Base-by-base conservation (phyloP, 2,888 invertebrate species). In the Aleiodes testaceus region DNA sequence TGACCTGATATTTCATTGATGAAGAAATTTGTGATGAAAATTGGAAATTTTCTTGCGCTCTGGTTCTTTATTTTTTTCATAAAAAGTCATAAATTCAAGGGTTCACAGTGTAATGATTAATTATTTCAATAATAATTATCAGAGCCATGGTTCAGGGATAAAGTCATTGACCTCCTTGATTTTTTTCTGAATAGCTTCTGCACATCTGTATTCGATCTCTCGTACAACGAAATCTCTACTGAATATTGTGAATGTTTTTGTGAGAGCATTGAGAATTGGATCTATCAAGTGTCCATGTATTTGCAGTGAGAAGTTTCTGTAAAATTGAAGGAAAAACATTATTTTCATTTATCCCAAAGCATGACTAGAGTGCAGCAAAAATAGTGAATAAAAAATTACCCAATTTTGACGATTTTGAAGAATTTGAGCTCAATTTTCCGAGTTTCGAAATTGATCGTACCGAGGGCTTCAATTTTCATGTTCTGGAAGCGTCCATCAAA, bases 261-360 rank as follows among this genome's bases (percentile, higher is more conserved):
- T 68, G 0, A 74, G 26, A 1, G 45, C 3, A 42, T 81, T 83
- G 5, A 81, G 1, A 6, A 80, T 0, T 3, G 66, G 42, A 67
- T 83, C 82, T 3, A 68, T 0, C 2, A 66, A n/a, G 52, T 79
- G 73, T 1, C 81, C 82, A 14, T 78, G 61, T 0, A 83, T 64
- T 50, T 61, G 77, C 5, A 83, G 4, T 0, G 69, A 44, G 12
- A 78, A 72, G 1, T 77, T 64, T 4, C 83, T 83, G 67, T 4
- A 11, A 18, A 55, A 69, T 36, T 44, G 9, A 9, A 53, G 18
- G 45, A 52, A 64, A 45, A n/a, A 42, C 47, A 59, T 42, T 42
- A 59, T 6, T 42, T 30, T 1, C 22, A 18, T 9, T 70, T 53
- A 65, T 45, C 44, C 16, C n/a, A n/a, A 18, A 36, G 18, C 11